A percentile compares a stretch with the other conserved stretches of the same genome.
Evolutionary conservation across 2,888 invertebrate species (phyloP).

Genomic region (Sesia apiformis): DNA sequence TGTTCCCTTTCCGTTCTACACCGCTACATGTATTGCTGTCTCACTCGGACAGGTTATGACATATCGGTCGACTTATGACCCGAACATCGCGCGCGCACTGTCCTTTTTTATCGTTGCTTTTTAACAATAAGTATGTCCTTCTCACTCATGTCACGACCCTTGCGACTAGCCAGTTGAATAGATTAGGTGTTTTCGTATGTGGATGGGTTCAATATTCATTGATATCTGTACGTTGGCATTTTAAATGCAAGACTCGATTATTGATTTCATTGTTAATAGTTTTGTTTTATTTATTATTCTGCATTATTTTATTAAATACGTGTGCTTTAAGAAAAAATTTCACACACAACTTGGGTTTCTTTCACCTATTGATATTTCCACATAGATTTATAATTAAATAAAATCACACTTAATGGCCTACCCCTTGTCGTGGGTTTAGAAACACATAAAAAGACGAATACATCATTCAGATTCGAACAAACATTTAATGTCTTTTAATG

Average conservation of each 20-base stretch:
- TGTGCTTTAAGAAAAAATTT: too few species aligned
- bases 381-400: too few species aligned
- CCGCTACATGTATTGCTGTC: slow-evolving; percentile 30
- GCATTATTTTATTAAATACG: too few species aligned
- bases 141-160: slow-evolving; percentile 61
- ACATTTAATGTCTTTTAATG: too few species aligned
- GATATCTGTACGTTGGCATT: slow-evolving; percentile 66
- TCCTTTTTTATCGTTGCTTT: slow-evolving; percentile 41
- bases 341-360: too few species aligned
- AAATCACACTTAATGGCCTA: too few species aligned
- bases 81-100: slow-evolving; percentile 39
- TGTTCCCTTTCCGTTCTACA: slow-evolving; percentile 42
- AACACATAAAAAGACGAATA: too few species aligned
- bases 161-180: slow-evolving; percentile 69
- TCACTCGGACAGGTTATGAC: slow-evolving; percentile 69
- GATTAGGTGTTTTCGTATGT: slow-evolving; percentile 71
- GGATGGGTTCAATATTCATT: slow-evolving; percentile 66
- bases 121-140: slow-evolving; percentile 39
- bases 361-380: too few species aligned
- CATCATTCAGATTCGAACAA: too few species aligned
- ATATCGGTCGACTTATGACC: slow-evolving; percentile 71
- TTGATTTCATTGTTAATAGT: slow-evolving; percentile 6
- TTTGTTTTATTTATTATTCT: too few species aligned
- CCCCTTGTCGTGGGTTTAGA: too few species aligned
- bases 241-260: slow-evolving; percentile 47